A percentile compares a stretch with the other conserved stretches of the same genome.
phyloP scores from a whole-genome alignment of 1,140 invertebrate genomes.

The Ylistrum balloti region DNA sequence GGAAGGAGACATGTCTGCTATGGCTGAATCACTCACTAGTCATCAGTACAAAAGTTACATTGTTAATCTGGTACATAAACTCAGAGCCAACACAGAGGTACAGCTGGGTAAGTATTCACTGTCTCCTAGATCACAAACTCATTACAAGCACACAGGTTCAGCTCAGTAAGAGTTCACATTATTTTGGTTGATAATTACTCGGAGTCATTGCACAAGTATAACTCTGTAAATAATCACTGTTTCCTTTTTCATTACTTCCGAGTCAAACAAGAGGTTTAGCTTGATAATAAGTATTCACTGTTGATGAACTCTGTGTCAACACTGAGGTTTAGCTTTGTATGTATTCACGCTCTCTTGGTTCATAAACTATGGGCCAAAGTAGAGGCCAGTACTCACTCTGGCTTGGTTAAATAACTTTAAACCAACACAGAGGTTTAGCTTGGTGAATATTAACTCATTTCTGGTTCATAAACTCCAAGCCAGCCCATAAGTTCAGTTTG shows the following conservation, averaged over 20 bases:
- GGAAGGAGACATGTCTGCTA: conserved; percentile 63
- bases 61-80: conserved; percentile 90
- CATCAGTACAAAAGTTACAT: conserved; percentile 90
- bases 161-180: conserved; percentile 84
- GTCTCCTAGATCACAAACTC: conserved; percentile 91
- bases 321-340: background rate
- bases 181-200: too few species aligned
- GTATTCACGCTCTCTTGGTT: conserved; percentile 87
- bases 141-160: conserved; percentile 91
- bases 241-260: too few species aligned
- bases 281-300: too few species aligned
- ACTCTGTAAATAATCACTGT: too few species aligned
- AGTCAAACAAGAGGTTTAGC: too few species aligned
- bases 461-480: background rate
- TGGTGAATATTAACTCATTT: conserved; percentile 83
- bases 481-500: background rate
- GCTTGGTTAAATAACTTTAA: background rate
- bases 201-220: too few species aligned
- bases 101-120: conserved; percentile 78
- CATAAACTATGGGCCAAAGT: background rate
- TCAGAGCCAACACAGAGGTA: conserved; percentile 90
- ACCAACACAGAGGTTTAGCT: conserved; percentile 41
- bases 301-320: background rate
- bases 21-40: conserved; percentile 76
- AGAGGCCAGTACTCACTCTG: background rate